Evolutionary conservation across 1,140 invertebrate species (phyloP).

Genomic region (Oreohelix idahoensis): DNA sequence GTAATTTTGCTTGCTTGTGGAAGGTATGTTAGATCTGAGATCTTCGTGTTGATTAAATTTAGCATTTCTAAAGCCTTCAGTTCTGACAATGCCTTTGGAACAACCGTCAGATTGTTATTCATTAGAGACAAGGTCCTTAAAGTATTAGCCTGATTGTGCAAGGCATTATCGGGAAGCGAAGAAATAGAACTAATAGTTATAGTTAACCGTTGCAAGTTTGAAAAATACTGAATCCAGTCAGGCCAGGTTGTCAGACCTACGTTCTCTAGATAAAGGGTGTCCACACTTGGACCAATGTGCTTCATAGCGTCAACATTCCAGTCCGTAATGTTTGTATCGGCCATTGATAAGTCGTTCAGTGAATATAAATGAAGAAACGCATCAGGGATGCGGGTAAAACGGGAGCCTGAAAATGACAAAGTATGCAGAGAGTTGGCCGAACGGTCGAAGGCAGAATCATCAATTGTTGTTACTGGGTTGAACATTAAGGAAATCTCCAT

Average conservation of each 20-base stretch:
- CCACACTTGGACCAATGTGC: background rate
- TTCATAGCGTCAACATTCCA: background rate
- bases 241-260: background rate
- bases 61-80: background rate
- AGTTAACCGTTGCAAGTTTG: background rate
- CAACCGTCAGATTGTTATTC: background rate
- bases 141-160: background rate
- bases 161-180: background rate
- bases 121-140: background rate
- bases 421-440: background rate
- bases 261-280: background rate
- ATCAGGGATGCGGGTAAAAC: background rate
- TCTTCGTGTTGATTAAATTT: background rate
- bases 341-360: background rate
- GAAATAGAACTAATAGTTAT: background rate
- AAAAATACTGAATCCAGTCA: constrained; percentile 4
- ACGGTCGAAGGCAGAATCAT: background rate
- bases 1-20: background rate
- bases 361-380: background rate
- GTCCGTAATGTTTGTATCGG: background rate
- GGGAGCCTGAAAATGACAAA: background rate
- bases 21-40: background rate
- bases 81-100: background rate
- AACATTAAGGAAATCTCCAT: background rate
- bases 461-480: background rate